Conservation (phyloP, 2,797 vertebrate genomes). For the Platyrinchus mystaceus region DNA sequence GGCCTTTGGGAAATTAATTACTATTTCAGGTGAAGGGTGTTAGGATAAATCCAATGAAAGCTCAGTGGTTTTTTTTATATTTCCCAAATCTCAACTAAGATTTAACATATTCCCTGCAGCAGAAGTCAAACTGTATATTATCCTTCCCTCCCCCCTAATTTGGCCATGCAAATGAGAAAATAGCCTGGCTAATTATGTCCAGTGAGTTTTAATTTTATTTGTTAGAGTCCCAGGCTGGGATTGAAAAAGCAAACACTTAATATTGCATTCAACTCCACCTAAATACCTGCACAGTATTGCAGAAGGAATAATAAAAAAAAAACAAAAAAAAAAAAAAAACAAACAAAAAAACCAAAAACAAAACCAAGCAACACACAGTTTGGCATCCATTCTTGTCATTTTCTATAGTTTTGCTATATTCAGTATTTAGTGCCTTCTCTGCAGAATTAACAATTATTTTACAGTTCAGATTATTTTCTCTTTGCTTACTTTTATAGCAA, state of each 20-base stretch:
- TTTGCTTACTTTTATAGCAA: neutral
- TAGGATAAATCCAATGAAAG: slow-evolving; percentile 37
- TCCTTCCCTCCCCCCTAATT: neutral
- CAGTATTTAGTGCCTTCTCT: neutral
- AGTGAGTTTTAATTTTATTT: slow-evolving; percentile 50
- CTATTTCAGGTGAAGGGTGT: slow-evolving; percentile 17
- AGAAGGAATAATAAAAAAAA: neutral
- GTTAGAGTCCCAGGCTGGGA: slow-evolving; percentile 9
- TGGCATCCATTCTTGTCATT: neutral
- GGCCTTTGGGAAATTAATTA: slow-evolving; percentile 62
- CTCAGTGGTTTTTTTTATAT: neutral
- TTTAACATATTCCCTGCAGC: slow-evolving; percentile 48
- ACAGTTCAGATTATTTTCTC: neutral
- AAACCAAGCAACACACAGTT: neutral
- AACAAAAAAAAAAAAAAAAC: fast-evolving
- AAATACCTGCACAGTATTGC: neutral
- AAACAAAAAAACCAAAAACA: neutral
- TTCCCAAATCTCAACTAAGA: slow-evolving; percentile 30
- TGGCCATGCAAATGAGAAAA: slow-evolving; percentile 15
- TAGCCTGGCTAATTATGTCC: slow-evolving; percentile 47
- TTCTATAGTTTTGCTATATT: neutral
- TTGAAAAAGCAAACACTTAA: slow-evolving; percentile 2
- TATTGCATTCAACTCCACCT: neutral
- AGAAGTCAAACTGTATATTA: slow-evolving; percentile 3
- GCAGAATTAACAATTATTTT: neutral